These are phyloP conservation scores for Chinchilla lanigera DNA, from an alignment of 2,113 vertebrate genomes.

Conservation along the genomic window DNA sequence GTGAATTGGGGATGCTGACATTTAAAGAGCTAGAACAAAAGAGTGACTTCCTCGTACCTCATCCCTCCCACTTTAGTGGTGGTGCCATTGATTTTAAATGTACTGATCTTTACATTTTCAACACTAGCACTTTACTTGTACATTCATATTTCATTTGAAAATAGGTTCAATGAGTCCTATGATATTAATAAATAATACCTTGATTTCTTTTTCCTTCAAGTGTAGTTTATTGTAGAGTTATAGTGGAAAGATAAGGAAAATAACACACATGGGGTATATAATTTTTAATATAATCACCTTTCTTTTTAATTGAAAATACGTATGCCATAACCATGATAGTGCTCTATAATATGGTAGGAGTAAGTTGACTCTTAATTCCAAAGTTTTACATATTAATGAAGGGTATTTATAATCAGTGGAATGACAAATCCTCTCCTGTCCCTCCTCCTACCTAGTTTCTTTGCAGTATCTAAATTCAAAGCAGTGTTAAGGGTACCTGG, in stretches of 20 bases:
- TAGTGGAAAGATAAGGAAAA: neutral
- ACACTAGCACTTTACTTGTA: neutral
- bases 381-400: slow-evolving; percentile 9
- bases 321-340: neutral
- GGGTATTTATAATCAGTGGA: neutral
- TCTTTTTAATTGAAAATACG: neutral
- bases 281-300: neutral
- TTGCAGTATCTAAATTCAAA: slow-evolving; percentile 3
- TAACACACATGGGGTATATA: neutral
- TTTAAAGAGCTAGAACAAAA: neutral
- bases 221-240: neutral
- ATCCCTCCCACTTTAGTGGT: neutral
- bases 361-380: slow-evolving; percentile 11
- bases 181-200: neutral
- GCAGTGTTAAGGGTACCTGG: neutral
- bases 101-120: neutral
- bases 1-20: neutral
- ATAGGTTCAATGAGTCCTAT: neutral
- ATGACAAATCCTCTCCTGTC: neutral
- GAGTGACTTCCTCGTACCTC: neutral
- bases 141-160: neutral
- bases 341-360: neutral
- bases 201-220: neutral
- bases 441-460: accelerated
- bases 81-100: neutral